These are phyloP conservation scores for Drosophila lacicola DNA, from an alignment of 2,888 invertebrate genomes.

Conservation along the genomic window DNA sequence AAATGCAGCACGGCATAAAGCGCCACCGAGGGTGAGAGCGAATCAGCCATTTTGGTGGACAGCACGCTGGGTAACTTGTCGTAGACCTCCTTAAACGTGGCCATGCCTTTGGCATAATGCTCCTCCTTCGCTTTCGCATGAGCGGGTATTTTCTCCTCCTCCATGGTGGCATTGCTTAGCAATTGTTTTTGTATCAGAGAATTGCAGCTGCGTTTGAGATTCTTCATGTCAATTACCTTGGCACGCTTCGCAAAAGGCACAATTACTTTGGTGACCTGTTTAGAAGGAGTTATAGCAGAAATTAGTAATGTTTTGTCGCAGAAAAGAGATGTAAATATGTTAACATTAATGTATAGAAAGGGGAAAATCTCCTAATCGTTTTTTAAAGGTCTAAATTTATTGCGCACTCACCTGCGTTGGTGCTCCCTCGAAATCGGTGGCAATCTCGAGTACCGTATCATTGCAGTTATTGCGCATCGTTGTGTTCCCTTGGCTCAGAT, in stretches of 20 bases:
- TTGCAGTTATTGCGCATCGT: slow-evolving; percentile 58
- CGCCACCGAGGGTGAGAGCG: slow-evolving; percentile 91
- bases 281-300: neutral
- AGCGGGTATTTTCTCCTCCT: slow-evolving; percentile 56
- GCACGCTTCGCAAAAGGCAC: slow-evolving; percentile 93
- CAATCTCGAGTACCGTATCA: slow-evolving; percentile 84
- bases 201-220: slow-evolving; percentile 92
- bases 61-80: slow-evolving; percentile 87
- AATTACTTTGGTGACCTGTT: slow-evolving; percentile 87
- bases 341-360: no score
- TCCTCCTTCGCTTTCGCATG: slow-evolving; percentile 67
- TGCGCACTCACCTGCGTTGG: slow-evolving; percentile 86
- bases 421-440: slow-evolving; percentile 88
- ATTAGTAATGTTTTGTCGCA: neutral
- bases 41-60: slow-evolving; percentile 88
- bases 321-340: no score
- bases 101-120: slow-evolving; percentile 84
- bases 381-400: no score
- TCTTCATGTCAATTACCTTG: slow-evolving; percentile 94
- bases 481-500: slow-evolving; percentile 42
- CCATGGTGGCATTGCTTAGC: slow-evolving; percentile 29
- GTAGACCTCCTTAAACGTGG: slow-evolving; percentile 87
- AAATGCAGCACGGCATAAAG: slow-evolving; percentile 93
- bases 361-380: no score
- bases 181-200: slow-evolving; percentile 86